Conservation (phyloP, 2,888 invertebrate species). For the Ormyrus labotus region DNA sequence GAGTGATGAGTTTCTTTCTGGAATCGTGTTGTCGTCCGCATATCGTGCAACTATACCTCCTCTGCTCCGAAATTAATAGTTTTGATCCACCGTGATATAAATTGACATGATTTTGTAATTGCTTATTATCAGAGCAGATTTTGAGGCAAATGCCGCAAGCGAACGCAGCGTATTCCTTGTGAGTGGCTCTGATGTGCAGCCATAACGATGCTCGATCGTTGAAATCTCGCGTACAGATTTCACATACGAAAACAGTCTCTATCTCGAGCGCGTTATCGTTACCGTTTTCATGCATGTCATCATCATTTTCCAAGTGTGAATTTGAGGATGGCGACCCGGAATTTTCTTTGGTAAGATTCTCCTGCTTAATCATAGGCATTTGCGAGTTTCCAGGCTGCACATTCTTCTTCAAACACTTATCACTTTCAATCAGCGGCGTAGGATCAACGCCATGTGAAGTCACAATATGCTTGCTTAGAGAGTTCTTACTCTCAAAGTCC, state of each 20-base stretch:
- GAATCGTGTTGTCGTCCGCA: conserved; percentile 79
- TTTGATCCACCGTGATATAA: conserved; percentile 76
- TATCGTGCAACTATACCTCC: conserved; percentile 76
- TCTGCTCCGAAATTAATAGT: conserved; percentile 71
- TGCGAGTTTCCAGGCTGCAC: conserved; percentile 58
- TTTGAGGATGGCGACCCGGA: conserved; percentile 61
- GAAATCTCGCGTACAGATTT: conserved; percentile 76
- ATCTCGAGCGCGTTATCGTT: conserved; percentile 74
- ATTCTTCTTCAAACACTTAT: conserved; percentile 69
- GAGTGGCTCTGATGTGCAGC: conserved; percentile 78
- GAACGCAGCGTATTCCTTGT: conserved; percentile 77
- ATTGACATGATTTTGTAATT: conserved; percentile 77
- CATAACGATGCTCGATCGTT: conserved; percentile 78
- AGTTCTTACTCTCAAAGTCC: conserved; percentile 75
- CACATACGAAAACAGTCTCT: conserved; percentile 76
- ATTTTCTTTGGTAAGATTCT: conserved; percentile 68
- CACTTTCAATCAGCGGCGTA: conserved; percentile 71
- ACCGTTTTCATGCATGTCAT: conserved; percentile 67
- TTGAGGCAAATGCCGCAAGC: conserved; percentile 79
- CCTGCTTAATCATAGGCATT: conserved; percentile 65
- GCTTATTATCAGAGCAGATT: conserved; percentile 76
- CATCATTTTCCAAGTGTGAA: conserved; percentile 62
- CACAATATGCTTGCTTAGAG: conserved; percentile 77
- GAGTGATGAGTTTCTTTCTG: conserved; percentile 77
- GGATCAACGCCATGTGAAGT: conserved; percentile 78